Base-by-base conservation (phyloP, 2,888 invertebrate species). In the Cephus runcator region DNA sequence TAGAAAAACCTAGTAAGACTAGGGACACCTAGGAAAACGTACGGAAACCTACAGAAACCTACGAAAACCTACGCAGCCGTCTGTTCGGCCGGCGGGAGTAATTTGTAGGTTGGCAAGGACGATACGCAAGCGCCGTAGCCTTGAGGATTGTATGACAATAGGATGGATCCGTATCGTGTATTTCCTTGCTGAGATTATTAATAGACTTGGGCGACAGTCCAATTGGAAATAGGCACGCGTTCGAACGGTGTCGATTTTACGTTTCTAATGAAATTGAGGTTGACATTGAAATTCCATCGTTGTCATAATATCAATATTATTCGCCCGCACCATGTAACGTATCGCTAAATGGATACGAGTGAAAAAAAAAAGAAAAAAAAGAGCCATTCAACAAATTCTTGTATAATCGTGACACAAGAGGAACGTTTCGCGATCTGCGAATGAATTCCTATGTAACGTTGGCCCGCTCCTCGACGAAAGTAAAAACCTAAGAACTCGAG, bases 281-380 rank as follows among this genome's bases (percentile, higher is more conserved):
- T 83, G 83, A 83, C 84, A 85, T 84, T 83, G 82, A 79, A 75
- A 85, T 83, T 82, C 82, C 79, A 69, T 77, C 79, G 76, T 76
- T 80, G 83, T 84, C 78, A 40, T 79, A 77, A 79, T 81, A 82
- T 82, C 81, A 81, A 56, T 56, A 56, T 56, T 56, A 56, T 56
- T 56, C 56, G 23, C 56, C 9, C 9, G 56, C 23, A 6, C 40
- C 40, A 6, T 23, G 56, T 23, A 56, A 56, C 56, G 9, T 23
- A 56, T 56, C 23, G 56, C 9, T 6, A 56, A 56, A 56, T 56
- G 56, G 23, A 56, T 23, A 23, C 1, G 2, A 56, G 23, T 56
- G 23, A 56, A 56, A 15, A 15, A 6, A 15, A 40, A 12, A 12
- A 36, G 0, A 34, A 3, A 56, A 4, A 40, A 56, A 56, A 56